Evolutionary conservation across 2,797 vertebrate species (phyloP), one percentile per base, ranked within the genome.

Genomic region (Myiotriccus ornatus): DNA sequence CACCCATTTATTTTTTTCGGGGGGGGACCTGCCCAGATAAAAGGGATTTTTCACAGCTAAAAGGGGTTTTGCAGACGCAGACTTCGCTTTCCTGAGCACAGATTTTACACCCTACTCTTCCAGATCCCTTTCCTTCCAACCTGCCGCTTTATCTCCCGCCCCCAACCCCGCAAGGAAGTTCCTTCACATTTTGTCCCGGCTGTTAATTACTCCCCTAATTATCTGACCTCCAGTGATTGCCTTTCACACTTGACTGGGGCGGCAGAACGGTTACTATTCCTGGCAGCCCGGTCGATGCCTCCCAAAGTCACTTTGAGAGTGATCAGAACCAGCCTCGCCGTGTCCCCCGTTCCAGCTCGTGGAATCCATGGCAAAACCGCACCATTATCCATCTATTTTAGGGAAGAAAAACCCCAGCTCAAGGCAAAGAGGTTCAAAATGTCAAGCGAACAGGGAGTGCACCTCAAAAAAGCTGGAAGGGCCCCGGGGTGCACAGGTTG

Each of bases 261-360:
- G 22, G 71, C 47, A 71, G 70, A 41, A 89, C 3, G 2, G 71
- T 77, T n/a, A 93, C 88, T 57, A 65, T 41, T 93, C 44, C 3
- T 94, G 88, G 91, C 96, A 89, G 86, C 59, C 59, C 12, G 68
- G 68, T 97, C 97, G 68, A 97, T 97, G 57, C 56, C 34, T 44
- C 65, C 82, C 97, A 97, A 97, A 92, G 97, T 96, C 91, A 97
- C 96, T 95, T 94, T 92, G 93, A 95, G 84, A 53, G 78, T 27
- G 1, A 50, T 20, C 9, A 4, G 43, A 34, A 70, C 43, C 65
- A 7, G 60, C 43, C 52, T 28, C 74, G 27, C 52, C 17, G 2
- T 5, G 2, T 23, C 39, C 68, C 39, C 47, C 10, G 3, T 21
- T 25, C 30, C 14, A 1, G 44, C 64, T 28, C 78, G 62, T 21